Conservation (phyloP, 2,113 vertebrate species). For the Lophochroa leadbeateri region DNA sequence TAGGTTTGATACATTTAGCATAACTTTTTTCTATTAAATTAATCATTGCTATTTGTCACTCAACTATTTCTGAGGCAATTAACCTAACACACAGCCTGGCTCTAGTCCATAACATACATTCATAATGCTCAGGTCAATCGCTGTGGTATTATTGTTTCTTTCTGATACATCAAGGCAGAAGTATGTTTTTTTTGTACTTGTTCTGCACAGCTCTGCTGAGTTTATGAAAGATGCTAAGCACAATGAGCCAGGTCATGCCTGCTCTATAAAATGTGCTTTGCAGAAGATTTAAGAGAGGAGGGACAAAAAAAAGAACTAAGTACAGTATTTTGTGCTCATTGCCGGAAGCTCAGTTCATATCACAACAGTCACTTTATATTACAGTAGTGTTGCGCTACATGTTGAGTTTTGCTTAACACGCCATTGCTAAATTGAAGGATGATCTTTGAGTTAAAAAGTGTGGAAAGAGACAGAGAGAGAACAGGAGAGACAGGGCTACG, state of each 20-base stretch:
- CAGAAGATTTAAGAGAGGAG: background rate
- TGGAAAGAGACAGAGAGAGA: background rate
- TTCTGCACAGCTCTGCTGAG: background rate
- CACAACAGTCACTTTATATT: background rate
- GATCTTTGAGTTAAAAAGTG: background rate
- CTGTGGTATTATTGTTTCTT: background rate
- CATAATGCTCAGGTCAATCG: background rate
- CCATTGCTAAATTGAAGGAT: background rate
- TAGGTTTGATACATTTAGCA: slow-evolving; percentile 37
- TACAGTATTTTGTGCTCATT: background rate
- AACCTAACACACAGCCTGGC: slow-evolving; percentile 35
- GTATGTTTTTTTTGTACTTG: background rate
- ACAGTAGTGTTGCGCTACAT: background rate
- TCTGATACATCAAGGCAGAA: background rate
- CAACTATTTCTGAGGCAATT: slow-evolving; percentile 25
- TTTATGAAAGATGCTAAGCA: background rate
- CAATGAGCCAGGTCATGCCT: background rate
- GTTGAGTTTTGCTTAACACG: background rate
- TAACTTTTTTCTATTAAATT: slow-evolving; percentile 13
- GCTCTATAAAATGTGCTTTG: background rate
- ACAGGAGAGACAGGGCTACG: background rate
- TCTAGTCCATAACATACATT: background rate
- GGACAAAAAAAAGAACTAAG: background rate
- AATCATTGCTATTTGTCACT: slow-evolving; percentile 11
- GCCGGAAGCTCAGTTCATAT: background rate